Evolutionary conservation across 1,140 invertebrate species (phyloP).

Genomic region (Heterodera carotae): DNA sequence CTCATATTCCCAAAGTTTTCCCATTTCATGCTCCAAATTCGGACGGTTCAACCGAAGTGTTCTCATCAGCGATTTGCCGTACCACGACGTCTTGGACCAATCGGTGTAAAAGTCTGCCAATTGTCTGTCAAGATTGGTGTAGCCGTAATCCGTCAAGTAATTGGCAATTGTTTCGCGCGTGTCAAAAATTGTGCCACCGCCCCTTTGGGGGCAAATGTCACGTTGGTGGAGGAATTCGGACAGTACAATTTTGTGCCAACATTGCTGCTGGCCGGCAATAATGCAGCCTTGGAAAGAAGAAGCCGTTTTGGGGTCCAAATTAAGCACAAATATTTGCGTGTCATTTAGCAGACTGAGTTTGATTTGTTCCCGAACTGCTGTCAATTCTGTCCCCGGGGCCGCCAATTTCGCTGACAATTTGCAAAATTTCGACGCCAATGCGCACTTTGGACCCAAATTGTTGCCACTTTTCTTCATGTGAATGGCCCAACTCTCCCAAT

Average conservation of each 20-base stretch:
- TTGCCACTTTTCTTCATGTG: no score
- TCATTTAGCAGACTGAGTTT: neutral
- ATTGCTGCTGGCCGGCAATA: neutral
- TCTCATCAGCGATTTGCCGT: neutral
- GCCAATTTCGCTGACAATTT: neutral
- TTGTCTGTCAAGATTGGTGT: neutral
- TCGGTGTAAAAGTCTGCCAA: neutral
- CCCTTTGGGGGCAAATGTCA: neutral
- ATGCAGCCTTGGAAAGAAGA: neutral
- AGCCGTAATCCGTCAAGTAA: neutral
- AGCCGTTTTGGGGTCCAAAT: neutral
- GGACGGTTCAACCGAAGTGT: neutral
- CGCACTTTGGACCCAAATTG: neutral
- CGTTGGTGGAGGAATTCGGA: neutral
- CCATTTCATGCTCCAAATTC: neutral
- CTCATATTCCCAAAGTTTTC: neutral
- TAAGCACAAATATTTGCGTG: neutral
- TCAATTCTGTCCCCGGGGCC: neutral
- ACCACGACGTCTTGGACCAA: neutral
- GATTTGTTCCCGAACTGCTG: neutral
- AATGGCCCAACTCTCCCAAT: neutral
- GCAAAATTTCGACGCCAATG: neutral
- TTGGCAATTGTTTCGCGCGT: neutral
- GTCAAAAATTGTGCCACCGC: neutral
- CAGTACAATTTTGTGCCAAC: neutral